Conservation (phyloP, 2,113 vertebrate genomes). For the Agapornis roseicollis region DNA sequence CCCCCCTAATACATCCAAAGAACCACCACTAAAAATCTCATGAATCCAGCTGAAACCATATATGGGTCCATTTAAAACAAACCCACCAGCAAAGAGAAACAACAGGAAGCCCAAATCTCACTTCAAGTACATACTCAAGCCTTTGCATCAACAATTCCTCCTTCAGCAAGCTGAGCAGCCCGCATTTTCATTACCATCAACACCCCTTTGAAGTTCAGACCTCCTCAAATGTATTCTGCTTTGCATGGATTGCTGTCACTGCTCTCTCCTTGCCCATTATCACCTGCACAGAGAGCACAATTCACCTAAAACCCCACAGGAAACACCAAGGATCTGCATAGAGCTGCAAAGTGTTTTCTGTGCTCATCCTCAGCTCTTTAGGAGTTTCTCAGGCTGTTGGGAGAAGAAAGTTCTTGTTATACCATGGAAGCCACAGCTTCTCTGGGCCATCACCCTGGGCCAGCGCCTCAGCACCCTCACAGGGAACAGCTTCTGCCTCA, state of each 20-base stretch:
- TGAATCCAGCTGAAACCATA: neutral
- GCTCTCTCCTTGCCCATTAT: neutral
- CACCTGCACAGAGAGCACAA: constrained; percentile 2
- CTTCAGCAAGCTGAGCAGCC: neutral
- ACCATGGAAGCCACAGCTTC: neutral
- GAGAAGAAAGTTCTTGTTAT: neutral
- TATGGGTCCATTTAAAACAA: neutral
- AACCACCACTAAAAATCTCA: neutral
- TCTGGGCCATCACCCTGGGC: neutral
- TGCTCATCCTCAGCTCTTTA: neutral
- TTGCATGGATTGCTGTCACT: neutral
- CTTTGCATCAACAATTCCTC: neutral
- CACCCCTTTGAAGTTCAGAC: neutral
- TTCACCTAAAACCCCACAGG: neutral
- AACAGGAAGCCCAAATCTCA: neutral
- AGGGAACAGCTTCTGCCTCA: neutral
- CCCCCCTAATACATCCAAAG: neutral
- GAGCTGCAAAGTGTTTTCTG: neutral
- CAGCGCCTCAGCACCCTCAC: neutral
- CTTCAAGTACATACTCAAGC: neutral
- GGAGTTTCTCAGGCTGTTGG: neutral
- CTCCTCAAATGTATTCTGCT: neutral
- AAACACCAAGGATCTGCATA: neutral
- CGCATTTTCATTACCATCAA: neutral
- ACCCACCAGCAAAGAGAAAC: neutral